Conservation (phyloP, 2,113 vertebrate species). For the Spea multiplicata region DNA sequence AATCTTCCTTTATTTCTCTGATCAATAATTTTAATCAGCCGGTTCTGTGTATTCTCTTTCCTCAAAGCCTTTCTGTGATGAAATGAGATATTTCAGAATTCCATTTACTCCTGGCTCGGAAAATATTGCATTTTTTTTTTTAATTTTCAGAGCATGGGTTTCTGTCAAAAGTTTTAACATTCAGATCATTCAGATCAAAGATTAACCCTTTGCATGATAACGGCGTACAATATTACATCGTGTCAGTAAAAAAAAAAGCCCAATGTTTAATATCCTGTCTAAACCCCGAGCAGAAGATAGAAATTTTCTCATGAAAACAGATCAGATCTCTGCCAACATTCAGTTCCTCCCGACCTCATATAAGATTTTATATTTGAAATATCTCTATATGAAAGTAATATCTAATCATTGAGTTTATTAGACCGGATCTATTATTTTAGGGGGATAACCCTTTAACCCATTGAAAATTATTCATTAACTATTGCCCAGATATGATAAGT, state of each 20-base stretch:
- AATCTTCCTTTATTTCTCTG: constrained; percentile 32
- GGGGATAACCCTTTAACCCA: too few relatives aligned
- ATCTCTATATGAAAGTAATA: not conserved
- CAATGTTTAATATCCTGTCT: not conserved
- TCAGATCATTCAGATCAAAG: not conserved
- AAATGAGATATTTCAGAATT: constrained; percentile 8
- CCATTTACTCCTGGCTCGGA: constrained; percentile 20
- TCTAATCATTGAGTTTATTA: not conserved
- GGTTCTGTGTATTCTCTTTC: constrained; percentile 11
- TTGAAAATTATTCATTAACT: too few relatives aligned
- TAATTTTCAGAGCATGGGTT: not conserved
- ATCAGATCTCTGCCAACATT: not conserved
- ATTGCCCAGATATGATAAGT: too few relatives aligned
- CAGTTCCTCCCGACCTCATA: not conserved
- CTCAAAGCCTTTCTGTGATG: not conserved
- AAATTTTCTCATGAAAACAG: not conserved
- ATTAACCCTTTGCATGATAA: not conserved
- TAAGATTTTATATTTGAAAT: too few relatives aligned
- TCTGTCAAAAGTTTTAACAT: not conserved
- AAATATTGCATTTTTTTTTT: constrained; percentile 10
- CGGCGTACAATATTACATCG: not conserved
- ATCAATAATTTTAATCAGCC: constrained; percentile 46
- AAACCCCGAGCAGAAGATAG: not conserved
- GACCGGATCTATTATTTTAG: not conserved
- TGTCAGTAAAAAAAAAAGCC: not conserved